Conservation (phyloP, 2,113 vertebrate genomes). For the Triplophysa dalaica region DNA sequence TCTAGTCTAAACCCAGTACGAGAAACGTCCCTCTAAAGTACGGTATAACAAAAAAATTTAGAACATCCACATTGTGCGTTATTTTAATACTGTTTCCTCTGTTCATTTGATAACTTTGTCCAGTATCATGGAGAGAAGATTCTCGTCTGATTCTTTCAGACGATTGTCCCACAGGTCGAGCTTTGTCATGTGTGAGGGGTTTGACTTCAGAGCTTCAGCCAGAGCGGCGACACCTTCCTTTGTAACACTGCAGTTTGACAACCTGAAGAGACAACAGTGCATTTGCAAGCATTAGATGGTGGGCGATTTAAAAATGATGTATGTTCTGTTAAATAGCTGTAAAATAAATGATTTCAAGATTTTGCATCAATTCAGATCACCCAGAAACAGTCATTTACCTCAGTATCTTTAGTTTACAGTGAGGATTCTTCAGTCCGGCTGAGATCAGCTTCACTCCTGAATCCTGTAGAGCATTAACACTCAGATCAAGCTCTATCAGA, state of each 20-base stretch:
- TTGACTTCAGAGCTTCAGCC: conserved; percentile 11
- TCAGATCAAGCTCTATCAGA: too few relatives aligned
- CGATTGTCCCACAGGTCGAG: background rate
- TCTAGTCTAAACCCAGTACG: too few relatives aligned
- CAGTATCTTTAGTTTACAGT: conserved; percentile 1
- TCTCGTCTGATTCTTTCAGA: conserved; percentile 8
- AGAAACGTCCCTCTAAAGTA: too few relatives aligned
- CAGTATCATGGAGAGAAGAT: background rate
- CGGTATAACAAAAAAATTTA: too few relatives aligned
- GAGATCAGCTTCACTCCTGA: background rate
- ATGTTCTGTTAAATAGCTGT: too few relatives aligned
- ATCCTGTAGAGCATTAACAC: background rate
- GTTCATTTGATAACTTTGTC: background rate
- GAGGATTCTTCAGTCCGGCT: background rate
- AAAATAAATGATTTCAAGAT: too few relatives aligned
- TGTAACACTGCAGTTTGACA: conserved; percentile 12
- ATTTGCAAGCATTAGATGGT: background rate
- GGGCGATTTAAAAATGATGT: too few relatives aligned
- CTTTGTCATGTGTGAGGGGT: conserved; percentile 4
- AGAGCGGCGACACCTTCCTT: background rate
- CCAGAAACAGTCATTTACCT: background rate
- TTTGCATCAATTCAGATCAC: too few relatives aligned
- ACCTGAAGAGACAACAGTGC: conserved; percentile 5
- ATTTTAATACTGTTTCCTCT: background rate
- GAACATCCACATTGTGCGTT: background rate